Evolutionary conservation across 2,113 vertebrate genomes (phyloP), one percentile per base, ranked within the genome.

Genomic region (Oxyura jamaicensis): DNA sequence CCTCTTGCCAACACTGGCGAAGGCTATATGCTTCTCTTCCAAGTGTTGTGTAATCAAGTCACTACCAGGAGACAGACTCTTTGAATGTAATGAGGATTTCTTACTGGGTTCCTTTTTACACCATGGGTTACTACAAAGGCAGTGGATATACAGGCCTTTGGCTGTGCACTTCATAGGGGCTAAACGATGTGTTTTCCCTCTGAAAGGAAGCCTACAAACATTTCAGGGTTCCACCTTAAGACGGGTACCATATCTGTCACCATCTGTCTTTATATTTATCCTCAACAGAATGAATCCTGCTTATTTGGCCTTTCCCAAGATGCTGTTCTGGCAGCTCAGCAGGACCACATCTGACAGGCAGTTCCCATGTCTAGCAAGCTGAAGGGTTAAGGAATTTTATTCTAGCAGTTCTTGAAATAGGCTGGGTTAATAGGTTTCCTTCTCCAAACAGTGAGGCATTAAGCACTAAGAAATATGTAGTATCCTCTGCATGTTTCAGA

Each of bases 181-280:
- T 44, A 31, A 16, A 8, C 26, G 1, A 26, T 42, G 29, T 82
- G 12, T 42, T 90, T 74, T 75, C 26, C 20, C 15, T 44, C 41
- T 58, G n/a, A 75, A 23, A 67, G 36, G 44, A 56, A 71, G 2
- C 20, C 29, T 44, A 5, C 1, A 2, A 2, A 74, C 9, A 14
- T 74, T 79, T 79, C 46, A 73, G 16, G 3, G 33, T 76, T 83
- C 48, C 18, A 46, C 22, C 29, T 59, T 55, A 56, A 11, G 65
- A 71, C 16, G 25, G n/a, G 23, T 52, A 18, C 20, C 0, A 0
- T 29, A 26, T 46, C n/a, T 67, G n/a, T 79, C 44, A 42, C 28
- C 41, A 36, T 75, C 42, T 79, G 8, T 67, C 25, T 12, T 68
- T 39, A 10, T 11, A 33, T 71, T 75, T 22, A 15, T 48, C 26